These are phyloP conservation scores for Escarpia spicata DNA, from an alignment of 2,888 invertebrate genomes.

Conservation along the genomic window DNA sequence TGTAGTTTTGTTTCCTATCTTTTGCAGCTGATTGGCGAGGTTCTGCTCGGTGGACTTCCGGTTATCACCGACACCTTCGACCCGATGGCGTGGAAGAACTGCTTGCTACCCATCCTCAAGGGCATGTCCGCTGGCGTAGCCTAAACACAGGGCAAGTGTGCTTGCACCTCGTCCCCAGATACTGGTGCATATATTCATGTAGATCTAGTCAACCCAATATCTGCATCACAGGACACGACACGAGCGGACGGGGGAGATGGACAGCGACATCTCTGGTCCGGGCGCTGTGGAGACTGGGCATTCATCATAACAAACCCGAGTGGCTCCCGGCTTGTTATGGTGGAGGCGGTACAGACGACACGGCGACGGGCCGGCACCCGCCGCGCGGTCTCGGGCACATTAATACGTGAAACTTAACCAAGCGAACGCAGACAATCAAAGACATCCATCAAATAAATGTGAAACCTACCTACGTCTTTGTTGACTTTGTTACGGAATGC, in stretches of 20 bases:
- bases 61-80: constrained; percentile 24
- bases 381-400: not conserved
- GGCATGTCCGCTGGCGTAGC: not conserved
- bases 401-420: not conserved
- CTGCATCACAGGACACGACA: not conserved
- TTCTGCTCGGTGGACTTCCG: not conserved
- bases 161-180: not conserved
- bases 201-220: not conserved
- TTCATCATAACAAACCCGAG: constrained; percentile 7
- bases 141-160: not conserved
- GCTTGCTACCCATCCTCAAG: not conserved
- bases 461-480: not conserved
- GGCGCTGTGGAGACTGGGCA: not conserved
- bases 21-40: not conserved
- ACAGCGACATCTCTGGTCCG: not conserved
- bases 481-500: not conserved
- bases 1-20: not conserved
- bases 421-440: not conserved
- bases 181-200: not conserved
- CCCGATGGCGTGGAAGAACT: constrained; percentile 20
- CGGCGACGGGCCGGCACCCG: not conserved
- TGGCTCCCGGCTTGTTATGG: constrained; percentile 16
- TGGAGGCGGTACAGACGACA: not conserved
- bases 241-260: not conserved
- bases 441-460: not conserved